These are phyloP conservation scores for Tricholauxania praeusta DNA, from an alignment of 2,888 invertebrate genomes.

Conservation along the genomic window DNA sequence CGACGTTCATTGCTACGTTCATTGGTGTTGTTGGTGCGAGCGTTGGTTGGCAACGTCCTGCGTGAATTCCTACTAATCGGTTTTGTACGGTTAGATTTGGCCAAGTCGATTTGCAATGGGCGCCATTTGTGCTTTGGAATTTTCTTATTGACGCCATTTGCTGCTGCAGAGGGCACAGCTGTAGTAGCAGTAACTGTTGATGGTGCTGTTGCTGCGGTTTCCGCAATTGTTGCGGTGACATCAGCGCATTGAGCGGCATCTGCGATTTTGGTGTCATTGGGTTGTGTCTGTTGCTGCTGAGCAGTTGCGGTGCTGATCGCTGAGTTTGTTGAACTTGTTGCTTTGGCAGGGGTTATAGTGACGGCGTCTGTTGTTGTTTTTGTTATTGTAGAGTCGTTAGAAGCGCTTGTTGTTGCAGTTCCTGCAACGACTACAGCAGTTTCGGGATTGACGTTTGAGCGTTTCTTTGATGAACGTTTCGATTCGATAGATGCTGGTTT, in stretches of 20 bases:
- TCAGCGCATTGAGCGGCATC: constrained; percentile 35
- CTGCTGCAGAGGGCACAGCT: constrained; percentile 43
- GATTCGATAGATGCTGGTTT: constrained; percentile 69
- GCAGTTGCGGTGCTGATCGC: constrained; percentile 28
- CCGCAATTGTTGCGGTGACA: constrained; percentile 20
- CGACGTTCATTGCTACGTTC: constrained; percentile 44
- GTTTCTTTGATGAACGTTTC: constrained; percentile 59
- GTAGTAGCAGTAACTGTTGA: constrained; percentile 41
- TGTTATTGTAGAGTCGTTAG: not conserved
- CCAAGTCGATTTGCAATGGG: constrained; percentile 86
- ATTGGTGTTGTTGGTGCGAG: constrained; percentile 24
- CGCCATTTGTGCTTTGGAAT: constrained; percentile 85
- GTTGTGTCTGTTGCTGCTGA: constrained; percentile 43
- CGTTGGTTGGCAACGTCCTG: constrained; percentile 53
- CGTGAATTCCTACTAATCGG: constrained; percentile 72
- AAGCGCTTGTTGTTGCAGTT: constrained; percentile 13
- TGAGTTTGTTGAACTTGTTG: constrained; percentile 27
- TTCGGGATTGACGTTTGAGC: constrained; percentile 46
- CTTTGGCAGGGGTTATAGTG: constrained; percentile 32
- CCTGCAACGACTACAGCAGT: constrained; percentile 27
- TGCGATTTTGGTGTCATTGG: constrained; percentile 47
- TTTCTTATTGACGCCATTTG: constrained; percentile 62
- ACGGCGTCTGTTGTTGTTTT: constrained; percentile 24
- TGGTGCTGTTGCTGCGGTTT: constrained; percentile 42
- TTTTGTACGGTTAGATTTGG: constrained; percentile 74